phyloP scores from a whole-genome alignment of 2,797 vertebrate species.

The Pseudochromis fuscus region DNA sequence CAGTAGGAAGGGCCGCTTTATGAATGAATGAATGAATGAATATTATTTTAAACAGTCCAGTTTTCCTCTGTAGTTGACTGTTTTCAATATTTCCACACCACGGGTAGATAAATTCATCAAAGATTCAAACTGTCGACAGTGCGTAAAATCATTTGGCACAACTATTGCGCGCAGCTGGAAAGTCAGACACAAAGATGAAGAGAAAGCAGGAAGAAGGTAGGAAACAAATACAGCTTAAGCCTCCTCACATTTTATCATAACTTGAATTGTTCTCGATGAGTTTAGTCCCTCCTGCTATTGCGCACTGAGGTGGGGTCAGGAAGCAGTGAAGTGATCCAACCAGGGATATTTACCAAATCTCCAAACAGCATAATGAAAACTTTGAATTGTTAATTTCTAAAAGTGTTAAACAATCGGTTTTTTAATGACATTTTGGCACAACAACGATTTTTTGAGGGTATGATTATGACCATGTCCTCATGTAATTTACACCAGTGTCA shows the following conservation, averaged over 20 bases:
- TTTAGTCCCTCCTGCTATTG: not conserved
- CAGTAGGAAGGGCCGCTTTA: not conserved
- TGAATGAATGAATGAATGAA: not conserved
- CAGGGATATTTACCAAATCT: not conserved
- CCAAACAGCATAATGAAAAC: not conserved
- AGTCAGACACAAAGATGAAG: too few species aligned
- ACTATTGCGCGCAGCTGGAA: not conserved
- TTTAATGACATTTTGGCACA: not conserved
- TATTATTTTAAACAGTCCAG: not conserved
- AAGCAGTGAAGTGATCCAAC: not conserved
- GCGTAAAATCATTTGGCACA: slow-evolving; percentile 22
- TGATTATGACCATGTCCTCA: not conserved
- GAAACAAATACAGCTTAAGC: not conserved
- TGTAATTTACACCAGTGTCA: not conserved
- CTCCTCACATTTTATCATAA: not conserved
- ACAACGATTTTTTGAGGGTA: not conserved
- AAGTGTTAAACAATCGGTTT: not conserved
- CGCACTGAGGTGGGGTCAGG: slow-evolving; percentile 43
- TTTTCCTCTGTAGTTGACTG: not conserved
- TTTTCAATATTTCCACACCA: accelerated
- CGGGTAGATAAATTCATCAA: not conserved
- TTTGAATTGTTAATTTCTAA: not conserved
- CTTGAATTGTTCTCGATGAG: too few species aligned
- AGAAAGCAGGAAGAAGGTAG: too few species aligned
- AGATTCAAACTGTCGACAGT: not conserved